Evolutionary conservation across 2,113 vertebrate genomes (phyloP).

Genomic region (Istiophorus platypterus): DNA sequence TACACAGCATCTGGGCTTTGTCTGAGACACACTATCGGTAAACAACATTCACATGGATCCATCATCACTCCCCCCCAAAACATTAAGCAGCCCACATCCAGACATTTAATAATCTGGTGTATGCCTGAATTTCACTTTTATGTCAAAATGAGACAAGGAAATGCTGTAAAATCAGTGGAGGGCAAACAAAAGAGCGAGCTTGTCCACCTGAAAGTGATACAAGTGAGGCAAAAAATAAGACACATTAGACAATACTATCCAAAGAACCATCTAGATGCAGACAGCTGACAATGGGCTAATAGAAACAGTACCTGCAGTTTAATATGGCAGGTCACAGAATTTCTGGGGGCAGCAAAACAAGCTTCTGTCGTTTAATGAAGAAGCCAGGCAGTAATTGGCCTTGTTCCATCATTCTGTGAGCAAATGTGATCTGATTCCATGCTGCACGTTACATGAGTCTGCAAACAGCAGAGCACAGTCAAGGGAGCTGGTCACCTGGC

Average conservation of each 20-base stretch:
- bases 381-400: too few relatives aligned
- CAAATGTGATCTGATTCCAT: too few relatives aligned
- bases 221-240: neutral
- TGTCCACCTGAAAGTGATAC: constrained; percentile 7
- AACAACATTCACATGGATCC: neutral
- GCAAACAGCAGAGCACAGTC: too few relatives aligned
- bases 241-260: neutral
- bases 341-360: too few relatives aligned
- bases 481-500: too few relatives aligned
- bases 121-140: constrained; percentile 4
- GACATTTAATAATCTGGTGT: neutral
- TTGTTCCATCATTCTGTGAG: too few relatives aligned
- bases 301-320: neutral
- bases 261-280: neutral
- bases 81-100: neutral
- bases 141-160: constrained; percentile 31
- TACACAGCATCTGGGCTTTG: neutral
- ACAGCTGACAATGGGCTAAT: neutral
- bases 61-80: neutral
- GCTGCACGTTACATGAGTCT: too few relatives aligned
- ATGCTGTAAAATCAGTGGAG: neutral
- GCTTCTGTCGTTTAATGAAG: too few relatives aligned
- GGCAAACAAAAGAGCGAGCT: neutral
- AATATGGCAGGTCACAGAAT: too few relatives aligned
- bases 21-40: neutral